phyloP scores from a whole-genome alignment of 1,140 invertebrate genomes.

The Drosophila lowei region DNA sequence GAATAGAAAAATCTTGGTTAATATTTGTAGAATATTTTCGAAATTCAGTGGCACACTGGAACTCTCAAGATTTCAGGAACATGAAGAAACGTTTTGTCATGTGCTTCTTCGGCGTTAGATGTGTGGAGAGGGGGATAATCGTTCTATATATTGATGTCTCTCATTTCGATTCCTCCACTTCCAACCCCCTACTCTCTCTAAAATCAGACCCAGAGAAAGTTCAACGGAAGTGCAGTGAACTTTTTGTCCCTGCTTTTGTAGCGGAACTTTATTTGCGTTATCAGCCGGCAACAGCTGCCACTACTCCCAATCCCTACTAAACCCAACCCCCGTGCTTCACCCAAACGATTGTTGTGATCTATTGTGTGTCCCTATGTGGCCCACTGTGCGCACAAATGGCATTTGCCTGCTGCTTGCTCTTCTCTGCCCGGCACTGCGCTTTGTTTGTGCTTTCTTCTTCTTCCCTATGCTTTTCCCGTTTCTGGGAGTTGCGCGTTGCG shows the following conservation, averaged over 20 bases:
- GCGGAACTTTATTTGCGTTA: constrained; percentile 39
- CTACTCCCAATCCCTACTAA: neutral
- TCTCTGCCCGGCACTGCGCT: neutral
- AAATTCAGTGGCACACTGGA: no score
- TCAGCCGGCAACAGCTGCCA: constrained; percentile 43
- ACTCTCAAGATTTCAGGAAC: no score
- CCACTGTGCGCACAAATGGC: constrained; percentile 46
- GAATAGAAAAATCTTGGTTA: no score
- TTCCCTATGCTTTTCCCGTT: neutral
- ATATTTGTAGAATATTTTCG: no score
- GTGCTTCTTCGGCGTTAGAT: no score
- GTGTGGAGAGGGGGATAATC: no score
- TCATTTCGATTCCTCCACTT: no score
- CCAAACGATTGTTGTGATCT: neutral
- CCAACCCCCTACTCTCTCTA: no score
- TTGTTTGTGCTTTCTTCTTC: constrained; percentile 31
- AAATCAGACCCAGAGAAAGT: constrained; percentile 9
- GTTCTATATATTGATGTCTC: no score
- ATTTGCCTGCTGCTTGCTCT: constrained; percentile 34
- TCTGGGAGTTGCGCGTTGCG: no score
- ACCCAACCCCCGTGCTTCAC: neutral
- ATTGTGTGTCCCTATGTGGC: constrained; percentile 16
- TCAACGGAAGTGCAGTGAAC: constrained; percentile 45
- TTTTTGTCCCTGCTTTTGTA: constrained; percentile 23
- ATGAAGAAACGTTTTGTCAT: no score